Evolutionary conservation across 2,113 vertebrate genomes (phyloP).

Genomic region (Nansenia antarctica): DNA sequence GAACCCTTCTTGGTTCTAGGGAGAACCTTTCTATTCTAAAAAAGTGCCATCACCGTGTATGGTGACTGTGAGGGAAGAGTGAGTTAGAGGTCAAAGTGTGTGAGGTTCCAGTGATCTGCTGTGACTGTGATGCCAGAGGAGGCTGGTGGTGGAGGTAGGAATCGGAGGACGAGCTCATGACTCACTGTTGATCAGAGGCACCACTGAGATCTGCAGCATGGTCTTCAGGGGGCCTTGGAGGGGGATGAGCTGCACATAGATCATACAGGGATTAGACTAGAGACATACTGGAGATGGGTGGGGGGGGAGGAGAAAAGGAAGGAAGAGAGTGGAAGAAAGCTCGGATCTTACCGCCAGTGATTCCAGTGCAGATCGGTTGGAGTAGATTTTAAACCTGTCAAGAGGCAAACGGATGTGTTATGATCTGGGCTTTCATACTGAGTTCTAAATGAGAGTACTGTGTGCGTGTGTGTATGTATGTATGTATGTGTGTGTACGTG

Average conservation of each 20-base stretch:
- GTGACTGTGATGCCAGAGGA: no score
- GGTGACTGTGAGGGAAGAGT: no score
- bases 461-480: background rate
- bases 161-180: no score
- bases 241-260: constrained; percentile 83
- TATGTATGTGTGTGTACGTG: background rate
- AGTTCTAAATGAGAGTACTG: background rate
- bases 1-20: no score
- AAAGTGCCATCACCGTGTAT: no score
- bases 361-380: constrained; percentile 90
- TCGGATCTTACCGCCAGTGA: constrained; percentile 85
- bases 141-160: no score
- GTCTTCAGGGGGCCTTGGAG: constrained; percentile 91
- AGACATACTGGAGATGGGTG: background rate
- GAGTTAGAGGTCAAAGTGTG: no score
- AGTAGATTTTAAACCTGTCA: constrained; percentile 93
- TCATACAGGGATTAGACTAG: background rate
- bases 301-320: background rate
- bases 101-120: no score
- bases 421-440: background rate
- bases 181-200: constrained; percentile 92
- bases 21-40: no score
- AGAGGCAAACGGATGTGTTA: background rate
- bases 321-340: background rate
- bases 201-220: constrained; percentile 87